A percentile compares a stretch with the other conserved stretches of the same genome.
These are phyloP conservation scores for Gonocerus acuteangulatus DNA, from an alignment of 2,888 invertebrate species.

Conservation along the genomic window DNA sequence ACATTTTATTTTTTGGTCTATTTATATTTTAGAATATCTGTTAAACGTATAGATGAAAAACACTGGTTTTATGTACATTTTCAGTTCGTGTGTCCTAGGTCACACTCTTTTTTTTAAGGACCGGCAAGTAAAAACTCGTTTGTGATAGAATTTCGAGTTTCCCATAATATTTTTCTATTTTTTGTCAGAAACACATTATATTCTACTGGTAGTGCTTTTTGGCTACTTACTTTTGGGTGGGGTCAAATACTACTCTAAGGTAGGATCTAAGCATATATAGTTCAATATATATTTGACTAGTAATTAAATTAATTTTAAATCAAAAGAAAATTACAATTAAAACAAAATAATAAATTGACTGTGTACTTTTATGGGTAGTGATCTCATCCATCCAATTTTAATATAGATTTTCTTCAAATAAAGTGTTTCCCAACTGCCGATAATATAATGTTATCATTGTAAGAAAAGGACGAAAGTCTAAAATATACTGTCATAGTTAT, in stretches of 20 bases:
- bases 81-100: constrained; percentile 1
- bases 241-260: background rate
- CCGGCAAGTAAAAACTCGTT: background rate
- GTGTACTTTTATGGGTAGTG: background rate
- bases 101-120: background rate
- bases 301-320: too few species aligned
- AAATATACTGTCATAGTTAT: too few species aligned
- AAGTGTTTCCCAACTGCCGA: too few species aligned
- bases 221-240: background rate
- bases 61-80: constrained; percentile 12
- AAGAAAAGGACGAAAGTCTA: too few species aligned
- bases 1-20: constrained; percentile 3
- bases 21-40: constrained; percentile 18
- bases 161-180: background rate
- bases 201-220: background rate
- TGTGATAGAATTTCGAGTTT: background rate
- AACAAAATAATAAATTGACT: background rate
- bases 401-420: too few species aligned
- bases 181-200: background rate
- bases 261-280: too few species aligned
- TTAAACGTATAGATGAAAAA: constrained; percentile 14
- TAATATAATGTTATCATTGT: too few species aligned
- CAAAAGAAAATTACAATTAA: background rate
- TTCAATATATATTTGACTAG: too few species aligned
- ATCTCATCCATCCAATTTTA: too few species aligned